Conservation (phyloP, 2,113 vertebrate species). For the Carettochelys insculpta region DNA sequence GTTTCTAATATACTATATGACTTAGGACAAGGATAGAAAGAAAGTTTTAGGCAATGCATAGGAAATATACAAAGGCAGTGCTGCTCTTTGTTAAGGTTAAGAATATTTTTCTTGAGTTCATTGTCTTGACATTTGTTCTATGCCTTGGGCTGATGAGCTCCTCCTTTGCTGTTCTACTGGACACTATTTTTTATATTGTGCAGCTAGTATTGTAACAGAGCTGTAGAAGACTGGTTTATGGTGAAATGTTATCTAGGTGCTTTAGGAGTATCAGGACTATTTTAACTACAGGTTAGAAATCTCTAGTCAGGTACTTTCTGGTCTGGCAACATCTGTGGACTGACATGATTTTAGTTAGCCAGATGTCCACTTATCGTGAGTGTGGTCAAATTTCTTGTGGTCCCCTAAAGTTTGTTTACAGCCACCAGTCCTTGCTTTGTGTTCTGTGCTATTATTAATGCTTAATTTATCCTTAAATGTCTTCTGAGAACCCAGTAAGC, state of each 20-base stretch:
- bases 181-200: fast-evolving
- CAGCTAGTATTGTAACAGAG: not conserved
- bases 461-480: too few relatives aligned
- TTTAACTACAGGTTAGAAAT: too few relatives aligned
- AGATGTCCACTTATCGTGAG: too few relatives aligned
- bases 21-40: not conserved
- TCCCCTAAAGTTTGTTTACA: too few relatives aligned
- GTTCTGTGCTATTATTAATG: too few relatives aligned
- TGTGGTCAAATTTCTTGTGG: too few relatives aligned
- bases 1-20: fast-evolving
- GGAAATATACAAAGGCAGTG: not conserved
- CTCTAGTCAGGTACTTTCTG: too few relatives aligned
- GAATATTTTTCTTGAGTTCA: not conserved
- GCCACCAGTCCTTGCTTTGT: too few relatives aligned
- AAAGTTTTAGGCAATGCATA: not conserved
- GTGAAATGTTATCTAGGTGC: not conserved
- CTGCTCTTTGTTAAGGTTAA: not conserved
- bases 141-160: not conserved
- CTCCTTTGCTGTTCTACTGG: not conserved
- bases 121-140: not conserved
- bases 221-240: not conserved
- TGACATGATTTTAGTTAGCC: too few relatives aligned
- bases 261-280: not conserved
- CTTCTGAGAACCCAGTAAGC: too few relatives aligned
- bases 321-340: too few relatives aligned